phyloP scores from a whole-genome alignment of 2,113 vertebrate species.

The Embiotoca jacksoni region DNA sequence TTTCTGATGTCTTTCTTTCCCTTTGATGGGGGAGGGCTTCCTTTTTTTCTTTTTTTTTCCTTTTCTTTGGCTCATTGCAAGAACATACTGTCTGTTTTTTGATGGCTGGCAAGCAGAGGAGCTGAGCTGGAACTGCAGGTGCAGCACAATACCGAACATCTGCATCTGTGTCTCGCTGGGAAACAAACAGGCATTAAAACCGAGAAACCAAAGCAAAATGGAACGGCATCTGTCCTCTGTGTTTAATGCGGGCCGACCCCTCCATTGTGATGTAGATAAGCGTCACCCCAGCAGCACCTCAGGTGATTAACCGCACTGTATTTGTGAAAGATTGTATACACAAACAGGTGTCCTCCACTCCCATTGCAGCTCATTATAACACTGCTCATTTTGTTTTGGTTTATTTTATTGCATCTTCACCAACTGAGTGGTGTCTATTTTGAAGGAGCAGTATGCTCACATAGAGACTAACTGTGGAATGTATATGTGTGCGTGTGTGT shows the following conservation, averaged over 20 bases:
- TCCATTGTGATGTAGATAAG: conserved; percentile 77
- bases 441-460: conserved; percentile 40
- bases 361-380: conserved; percentile 81
- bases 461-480: conserved; percentile 27
- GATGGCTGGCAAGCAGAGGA: conserved; percentile 54
- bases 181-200: conserved; percentile 58
- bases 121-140: conserved; percentile 74
- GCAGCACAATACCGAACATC: conserved; percentile 74
- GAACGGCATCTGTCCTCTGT: conserved; percentile 73
- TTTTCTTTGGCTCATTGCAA: conserved; percentile 24
- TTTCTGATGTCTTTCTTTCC: conserved; percentile 68
- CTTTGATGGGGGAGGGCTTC: conserved; percentile 40
- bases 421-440: conserved; percentile 49
- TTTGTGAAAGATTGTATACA: conserved; percentile 72
- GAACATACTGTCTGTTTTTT: conserved; percentile 43
- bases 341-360: conserved; percentile 80
- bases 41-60: conserved; percentile 21
- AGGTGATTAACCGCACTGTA: conserved; percentile 79
- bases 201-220: conserved; percentile 70
- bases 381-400: conserved; percentile 60
- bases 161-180: conserved; percentile 60
- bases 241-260: conserved; percentile 69
- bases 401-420: conserved; percentile 67
- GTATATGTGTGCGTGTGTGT: conserved; percentile 8
- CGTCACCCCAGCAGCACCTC: conserved; percentile 70